Evolutionary conservation across 2,113 vertebrate species (phyloP).

Genomic region (Entosphenus tridentatus): DNA sequence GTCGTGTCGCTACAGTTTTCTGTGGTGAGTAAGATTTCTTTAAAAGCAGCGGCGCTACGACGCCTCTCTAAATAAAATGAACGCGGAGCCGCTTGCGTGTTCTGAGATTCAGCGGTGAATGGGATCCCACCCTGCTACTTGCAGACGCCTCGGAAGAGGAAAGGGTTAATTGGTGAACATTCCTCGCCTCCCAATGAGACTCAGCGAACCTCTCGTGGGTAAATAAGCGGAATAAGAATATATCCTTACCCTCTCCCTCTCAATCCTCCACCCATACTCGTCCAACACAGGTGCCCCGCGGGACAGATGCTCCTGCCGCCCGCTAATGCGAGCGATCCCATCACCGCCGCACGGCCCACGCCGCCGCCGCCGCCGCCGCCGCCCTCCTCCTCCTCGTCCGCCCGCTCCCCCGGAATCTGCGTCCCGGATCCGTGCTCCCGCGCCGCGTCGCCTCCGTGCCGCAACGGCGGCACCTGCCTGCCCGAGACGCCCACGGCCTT

Average conservation of each 20-base stretch:
- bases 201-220: neutral
- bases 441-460: constrained; percentile 17
- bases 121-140: too few relatives aligned
- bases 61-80: too few relatives aligned
- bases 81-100: too few relatives aligned
- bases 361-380: constrained; percentile 26
- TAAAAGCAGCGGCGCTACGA: too few relatives aligned
- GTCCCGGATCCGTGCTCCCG: too few relatives aligned
- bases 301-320: constrained; percentile 46
- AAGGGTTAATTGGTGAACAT: neutral
- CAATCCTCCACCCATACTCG: constrained; percentile 4
- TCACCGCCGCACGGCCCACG: too few relatives aligned
- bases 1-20: too few relatives aligned
- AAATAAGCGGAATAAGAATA: neutral
- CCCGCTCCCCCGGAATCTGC: constrained; percentile 19
- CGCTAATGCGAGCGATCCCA: constrained; percentile 15
- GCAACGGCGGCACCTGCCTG: constrained; percentile 35
- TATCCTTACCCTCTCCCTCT: constrained; percentile 1
- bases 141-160: neutral
- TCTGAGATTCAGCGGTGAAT: too few relatives aligned
- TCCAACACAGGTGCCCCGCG: constrained; percentile 30
- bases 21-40: too few relatives aligned
- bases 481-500: constrained; percentile 35
- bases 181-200: neutral
- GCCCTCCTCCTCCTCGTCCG: constrained; percentile 41